A percentile compares a stretch with the other conserved stretches of the same genome.
These are phyloP conservation scores for Leptobrachium leishanense DNA, from an alignment of 2,113 vertebrate species.

Conservation along the genomic window DNA sequence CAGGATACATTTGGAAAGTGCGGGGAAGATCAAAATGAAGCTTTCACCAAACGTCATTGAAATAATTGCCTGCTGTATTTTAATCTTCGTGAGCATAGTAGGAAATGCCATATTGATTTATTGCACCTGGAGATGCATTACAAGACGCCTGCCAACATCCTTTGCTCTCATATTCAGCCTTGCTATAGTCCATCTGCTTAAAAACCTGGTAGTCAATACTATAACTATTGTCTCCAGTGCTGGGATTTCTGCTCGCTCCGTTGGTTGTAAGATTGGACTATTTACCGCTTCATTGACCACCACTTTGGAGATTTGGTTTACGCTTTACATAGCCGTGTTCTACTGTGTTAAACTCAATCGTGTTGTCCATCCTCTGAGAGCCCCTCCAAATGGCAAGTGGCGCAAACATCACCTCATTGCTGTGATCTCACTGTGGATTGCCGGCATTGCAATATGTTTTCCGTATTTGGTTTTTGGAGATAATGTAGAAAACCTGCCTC, in stretches of 20 bases:
- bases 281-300: slow-evolving; percentile 52
- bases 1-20: slow-evolving; percentile 1
- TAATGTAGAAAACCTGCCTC: slow-evolving; percentile 23
- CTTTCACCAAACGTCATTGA: slow-evolving; percentile 49
- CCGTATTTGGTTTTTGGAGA: slow-evolving; percentile 52
- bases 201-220: slow-evolving; percentile 57
- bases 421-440: slow-evolving; percentile 52
- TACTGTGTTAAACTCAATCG: slow-evolving; percentile 52
- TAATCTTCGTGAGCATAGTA: slow-evolving; percentile 54
- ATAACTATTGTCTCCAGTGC: slow-evolving; percentile 58
- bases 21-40: slow-evolving; percentile 47
- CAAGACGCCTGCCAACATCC: slow-evolving; percentile 54
- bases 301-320: slow-evolving; percentile 59
- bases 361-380: slow-evolving; percentile 48
- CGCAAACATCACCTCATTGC: slow-evolving; percentile 51
- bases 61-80: slow-evolving; percentile 32
- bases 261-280: slow-evolving; percentile 54
- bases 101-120: slow-evolving; percentile 58
- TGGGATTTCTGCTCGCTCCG: slow-evolving; percentile 52
- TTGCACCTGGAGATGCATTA: slow-evolving; percentile 53
- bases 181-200: slow-evolving; percentile 53
- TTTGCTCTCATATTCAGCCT: slow-evolving; percentile 62
- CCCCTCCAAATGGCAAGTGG: slow-evolving; percentile 35
- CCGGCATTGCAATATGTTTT: slow-evolving; percentile 46
- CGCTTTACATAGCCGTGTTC: slow-evolving; percentile 51